Percentiles rank a stretch among this genome's conserved stretches.
These are phyloP conservation scores for Podotricha telesiphe DNA, from an alignment of 2,888 invertebrate species.

Conservation along the genomic window DNA sequence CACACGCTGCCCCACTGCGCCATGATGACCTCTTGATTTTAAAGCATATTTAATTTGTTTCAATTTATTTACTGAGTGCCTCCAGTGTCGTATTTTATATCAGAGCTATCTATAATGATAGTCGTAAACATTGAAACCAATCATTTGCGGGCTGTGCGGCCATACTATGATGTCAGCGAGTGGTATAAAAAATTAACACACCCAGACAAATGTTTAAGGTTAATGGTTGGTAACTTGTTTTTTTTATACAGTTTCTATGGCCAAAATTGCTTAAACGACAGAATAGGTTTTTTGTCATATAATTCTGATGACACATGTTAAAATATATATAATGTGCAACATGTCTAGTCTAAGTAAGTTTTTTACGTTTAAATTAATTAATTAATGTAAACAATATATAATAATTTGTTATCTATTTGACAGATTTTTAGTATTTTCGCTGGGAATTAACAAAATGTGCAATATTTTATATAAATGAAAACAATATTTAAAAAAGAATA, in stretches of 20 bases:
- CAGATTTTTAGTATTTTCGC: neutral
- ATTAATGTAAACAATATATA: too few relatives aligned
- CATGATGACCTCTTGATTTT: too few relatives aligned
- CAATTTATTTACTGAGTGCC: neutral
- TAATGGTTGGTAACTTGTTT: constrained; percentile 26
- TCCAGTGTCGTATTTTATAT: constrained; percentile 26
- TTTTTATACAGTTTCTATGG: constrained; percentile 13
- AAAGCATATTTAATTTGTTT: neutral
- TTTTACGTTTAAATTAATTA: too few relatives aligned
- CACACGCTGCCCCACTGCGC: too few relatives aligned
- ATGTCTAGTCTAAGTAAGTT: too few relatives aligned
- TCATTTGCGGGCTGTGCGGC: constrained; percentile 35
- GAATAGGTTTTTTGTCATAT: constrained; percentile 5
- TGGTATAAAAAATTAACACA: constrained; percentile 34
- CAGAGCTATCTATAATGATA: constrained; percentile 33
- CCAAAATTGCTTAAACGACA: constrained; percentile 7
- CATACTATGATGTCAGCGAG: constrained; percentile 34
- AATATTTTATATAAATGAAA: neutral
- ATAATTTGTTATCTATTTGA: neutral
- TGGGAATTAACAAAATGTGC: too few relatives aligned
- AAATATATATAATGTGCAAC: neutral
- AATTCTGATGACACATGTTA: neutral
- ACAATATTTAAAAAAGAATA: neutral
- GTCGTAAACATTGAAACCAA: constrained; percentile 34
- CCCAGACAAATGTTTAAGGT: constrained; percentile 20